Base-by-base conservation (phyloP, 2,888 invertebrate genomes). In the Ecliptopera silaceata region DNA sequence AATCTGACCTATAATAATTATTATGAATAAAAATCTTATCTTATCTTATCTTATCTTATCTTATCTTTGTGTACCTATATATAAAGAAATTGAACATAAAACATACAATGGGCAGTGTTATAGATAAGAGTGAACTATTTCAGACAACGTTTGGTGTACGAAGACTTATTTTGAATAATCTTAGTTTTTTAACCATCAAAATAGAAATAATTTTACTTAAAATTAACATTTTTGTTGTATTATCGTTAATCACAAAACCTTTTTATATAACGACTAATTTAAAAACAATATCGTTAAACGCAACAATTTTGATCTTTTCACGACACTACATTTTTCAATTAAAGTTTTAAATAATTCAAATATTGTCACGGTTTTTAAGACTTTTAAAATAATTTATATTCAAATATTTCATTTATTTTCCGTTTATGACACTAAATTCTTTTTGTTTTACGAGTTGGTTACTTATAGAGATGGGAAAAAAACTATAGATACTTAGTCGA, bases 401-500 rank as follows among this genome's bases (percentile, higher is more conserved):
- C 36, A 43, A 43, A 20, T 29, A 54, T 54, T 52, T 52, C 3
- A 32, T n/a, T 31, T 52, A 45, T 52, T 46, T 46, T 39, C 20
- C 18, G 5, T 31, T 46, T 17, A 46, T 34, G 22, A 26, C 6
- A 6, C 43, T 8, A 48, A 42, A 17, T 44, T 12, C 31, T 36
- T 11, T 15, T 36, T 15, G 17, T 45, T 39, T 39, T 32, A 49
- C 32, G 31, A 34, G 4, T 36, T 36, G 4, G 6, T 41, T 20
- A 13, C 13, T 32, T 45, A n/a, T 60, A 62, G 60, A 42, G 59
- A 63, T 62, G 58, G 55, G 57, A 57, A 59, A 59, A 52, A 36
- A 34, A 48, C 36, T 38, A 51, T 51, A 46, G 60, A 68, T 65
- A 31, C 39, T 48, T 48, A 55, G 39, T 59, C 59, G 55, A 65